Evolutionary conservation across 2,888 invertebrate genomes (phyloP).

Genomic region (Neoscelio sp.): DNA sequence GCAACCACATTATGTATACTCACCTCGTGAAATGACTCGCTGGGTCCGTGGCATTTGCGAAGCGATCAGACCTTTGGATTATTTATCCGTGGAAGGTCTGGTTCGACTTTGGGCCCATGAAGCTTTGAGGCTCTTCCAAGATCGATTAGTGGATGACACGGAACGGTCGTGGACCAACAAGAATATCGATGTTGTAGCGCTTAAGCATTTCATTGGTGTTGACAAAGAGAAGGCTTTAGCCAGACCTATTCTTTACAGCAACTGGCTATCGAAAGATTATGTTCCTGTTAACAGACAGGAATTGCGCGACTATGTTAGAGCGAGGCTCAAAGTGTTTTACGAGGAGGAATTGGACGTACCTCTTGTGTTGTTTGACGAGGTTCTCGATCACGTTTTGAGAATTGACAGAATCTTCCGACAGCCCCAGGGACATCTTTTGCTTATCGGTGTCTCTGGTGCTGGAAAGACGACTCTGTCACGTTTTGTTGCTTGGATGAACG

Average conservation of each 20-base stretch:
- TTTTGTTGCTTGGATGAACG: constrained; percentile 99
- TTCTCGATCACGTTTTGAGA: constrained; percentile 98
- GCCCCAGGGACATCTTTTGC: constrained; percentile 98
- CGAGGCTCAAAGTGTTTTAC: constrained; percentile 98
- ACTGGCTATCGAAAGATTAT: constrained; percentile 99
- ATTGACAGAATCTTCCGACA: constrained; percentile 99
- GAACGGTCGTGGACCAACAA: constrained; percentile 99
- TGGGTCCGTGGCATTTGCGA: constrained; percentile 99
- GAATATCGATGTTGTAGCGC: constrained; percentile 95
- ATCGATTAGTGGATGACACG: constrained; percentile 95
- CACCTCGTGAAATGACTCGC: constrained; percentile 99
- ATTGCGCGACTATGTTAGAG: constrained; percentile 97
- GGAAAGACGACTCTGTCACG: constrained; percentile 99
- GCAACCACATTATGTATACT: constrained; percentile 99
- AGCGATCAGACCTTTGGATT: constrained; percentile 97
- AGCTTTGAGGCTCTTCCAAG: constrained; percentile 98
- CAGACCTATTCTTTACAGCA: constrained; percentile 98
- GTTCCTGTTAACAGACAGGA: constrained; percentile 98
- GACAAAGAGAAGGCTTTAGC: constrained; percentile 93
- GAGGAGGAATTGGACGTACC: constrained; percentile 99
- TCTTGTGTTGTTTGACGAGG: constrained; percentile 98
- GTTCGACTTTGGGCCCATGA: constrained; percentile 99
- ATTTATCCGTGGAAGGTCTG: constrained; percentile 95
- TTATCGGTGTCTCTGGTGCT: constrained; percentile 99
- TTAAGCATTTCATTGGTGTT: constrained; percentile 97